A percentile compares a stretch with the other conserved stretches of the same genome.
These are phyloP conservation scores for Hylaeus anthracinus DNA, from an alignment of 1,140 invertebrate genomes.

Conservation along the genomic window DNA sequence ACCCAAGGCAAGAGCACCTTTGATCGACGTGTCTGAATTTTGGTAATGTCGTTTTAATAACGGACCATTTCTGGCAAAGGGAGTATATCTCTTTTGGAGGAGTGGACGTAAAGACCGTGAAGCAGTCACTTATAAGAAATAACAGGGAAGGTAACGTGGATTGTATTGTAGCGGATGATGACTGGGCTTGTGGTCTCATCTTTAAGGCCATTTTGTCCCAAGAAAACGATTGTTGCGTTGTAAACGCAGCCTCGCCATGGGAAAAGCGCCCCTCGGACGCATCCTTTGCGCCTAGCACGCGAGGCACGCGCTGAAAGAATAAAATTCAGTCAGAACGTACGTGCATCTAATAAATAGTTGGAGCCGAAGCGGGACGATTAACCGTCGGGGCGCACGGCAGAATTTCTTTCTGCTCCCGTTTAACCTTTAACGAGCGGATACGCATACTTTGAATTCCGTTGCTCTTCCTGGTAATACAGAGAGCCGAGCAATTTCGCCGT, in stretches of 20 bases:
- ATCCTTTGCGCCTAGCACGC: slow-evolving; percentile 6
- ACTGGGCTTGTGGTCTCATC: too few species aligned
- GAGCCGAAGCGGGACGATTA: slow-evolving; percentile 21
- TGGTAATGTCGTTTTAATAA: not conserved
- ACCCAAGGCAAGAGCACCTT: slow-evolving; percentile 21
- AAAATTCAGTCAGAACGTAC: not conserved
- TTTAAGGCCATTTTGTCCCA: too few species aligned
- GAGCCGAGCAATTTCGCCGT: slow-evolving; percentile 24
- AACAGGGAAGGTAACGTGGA: too few species aligned
- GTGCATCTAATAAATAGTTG: slow-evolving; percentile 44
- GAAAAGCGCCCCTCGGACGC: not conserved
- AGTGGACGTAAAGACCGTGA: too few species aligned
- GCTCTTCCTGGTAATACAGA: slow-evolving; percentile 1
- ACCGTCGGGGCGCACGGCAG: slow-evolving; percentile 1
- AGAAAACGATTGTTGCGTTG: too few species aligned
- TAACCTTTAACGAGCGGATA: slow-evolving; percentile 32
- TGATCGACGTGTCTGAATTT: not conserved
- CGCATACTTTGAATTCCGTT: slow-evolving; percentile 42
- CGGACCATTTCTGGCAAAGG: too few species aligned
- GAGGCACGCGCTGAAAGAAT: slow-evolving; percentile 9
- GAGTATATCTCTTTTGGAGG: too few species aligned
- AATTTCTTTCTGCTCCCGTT: slow-evolving; percentile 27
- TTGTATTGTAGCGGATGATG: too few species aligned
- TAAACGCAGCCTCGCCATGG: not conserved
- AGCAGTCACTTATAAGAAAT: too few species aligned